A percentile compares a stretch with the other conserved stretches of the same genome.
Conservation (phyloP, 1,140 invertebrate species). For the Galleria mellonella region DNA sequence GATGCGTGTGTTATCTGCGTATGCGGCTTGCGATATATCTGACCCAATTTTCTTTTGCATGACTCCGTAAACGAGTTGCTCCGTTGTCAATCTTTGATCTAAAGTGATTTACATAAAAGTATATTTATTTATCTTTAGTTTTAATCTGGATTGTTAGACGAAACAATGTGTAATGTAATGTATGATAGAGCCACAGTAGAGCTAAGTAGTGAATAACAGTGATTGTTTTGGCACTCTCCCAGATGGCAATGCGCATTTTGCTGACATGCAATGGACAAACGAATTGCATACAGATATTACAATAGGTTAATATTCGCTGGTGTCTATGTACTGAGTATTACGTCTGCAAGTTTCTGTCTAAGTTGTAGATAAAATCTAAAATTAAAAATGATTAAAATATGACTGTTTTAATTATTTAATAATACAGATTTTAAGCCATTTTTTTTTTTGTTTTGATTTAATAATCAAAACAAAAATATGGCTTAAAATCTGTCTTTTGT, state of each 20-base stretch:
- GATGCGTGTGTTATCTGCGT: constrained; percentile 56
- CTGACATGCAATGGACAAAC: constrained; percentile 31
- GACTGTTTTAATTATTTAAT: too few relatives aligned
- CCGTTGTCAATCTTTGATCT: constrained; percentile 16
- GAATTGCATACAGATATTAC: constrained; percentile 10
- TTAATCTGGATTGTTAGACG: constrained; percentile 4
- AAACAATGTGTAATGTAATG: constrained; percentile 28
- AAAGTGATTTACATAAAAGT: neutral
- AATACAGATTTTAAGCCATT: too few relatives aligned
- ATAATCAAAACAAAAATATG: too few relatives aligned
- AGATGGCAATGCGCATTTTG: constrained; percentile 52
- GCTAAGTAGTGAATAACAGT: constrained; percentile 62
- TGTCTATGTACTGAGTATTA: neutral
- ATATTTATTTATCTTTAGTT: neutral
- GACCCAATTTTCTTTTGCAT: constrained; percentile 43
- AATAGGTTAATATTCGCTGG: neutral
- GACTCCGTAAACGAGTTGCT: constrained; percentile 24
- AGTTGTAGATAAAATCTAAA: too few relatives aligned
- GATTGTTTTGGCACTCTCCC: constrained; percentile 65
- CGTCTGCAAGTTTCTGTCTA: too few relatives aligned
- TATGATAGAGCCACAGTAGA: constrained; percentile 35
- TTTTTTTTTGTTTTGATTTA: too few relatives aligned
- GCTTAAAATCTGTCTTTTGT: too few relatives aligned
- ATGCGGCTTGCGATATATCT: constrained; percentile 33
- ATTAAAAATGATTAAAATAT: too few relatives aligned